phyloP scores from a whole-genome alignment of 2,888 invertebrate genomes.

The Sarcophaga subvicina region DNA sequence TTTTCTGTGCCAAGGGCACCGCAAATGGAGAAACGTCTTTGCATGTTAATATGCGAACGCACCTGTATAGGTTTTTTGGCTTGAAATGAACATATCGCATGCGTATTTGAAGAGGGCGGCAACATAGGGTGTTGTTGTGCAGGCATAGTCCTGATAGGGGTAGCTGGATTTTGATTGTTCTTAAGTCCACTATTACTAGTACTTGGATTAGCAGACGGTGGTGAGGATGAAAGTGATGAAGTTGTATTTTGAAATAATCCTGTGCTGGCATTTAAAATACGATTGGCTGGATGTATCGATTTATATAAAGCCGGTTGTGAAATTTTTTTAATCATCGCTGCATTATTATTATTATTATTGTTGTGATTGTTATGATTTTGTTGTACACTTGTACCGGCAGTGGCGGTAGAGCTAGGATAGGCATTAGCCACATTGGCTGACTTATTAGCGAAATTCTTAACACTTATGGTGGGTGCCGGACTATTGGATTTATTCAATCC shows the following conservation, averaged over 20 bases:
- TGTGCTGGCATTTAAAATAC: slow-evolving; percentile 38
- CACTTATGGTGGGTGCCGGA: neutral
- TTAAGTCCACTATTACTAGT: neutral
- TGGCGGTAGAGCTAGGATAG: no score
- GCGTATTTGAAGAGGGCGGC: slow-evolving; percentile 26
- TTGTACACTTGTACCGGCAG: no score
- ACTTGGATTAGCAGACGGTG: neutral
- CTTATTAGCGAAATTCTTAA: neutral
- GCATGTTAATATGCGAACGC: slow-evolving; percentile 9
- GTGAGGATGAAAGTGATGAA: neutral
- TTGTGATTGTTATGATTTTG: no score
- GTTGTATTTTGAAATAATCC: slow-evolving; percentile 40
- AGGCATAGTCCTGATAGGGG: neutral
- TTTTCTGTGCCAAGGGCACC: slow-evolving; percentile 21
- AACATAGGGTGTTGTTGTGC: slow-evolving; percentile 26
- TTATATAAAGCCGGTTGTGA: neutral
- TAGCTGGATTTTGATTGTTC: neutral
- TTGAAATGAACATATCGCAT: neutral
- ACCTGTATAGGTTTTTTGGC: neutral
- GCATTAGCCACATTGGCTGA: neutral
- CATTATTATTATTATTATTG: neutral
- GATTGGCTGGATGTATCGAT: slow-evolving; percentile 34
- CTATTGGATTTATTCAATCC: neutral
- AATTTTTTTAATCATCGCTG: neutral
- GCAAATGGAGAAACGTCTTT: slow-evolving; percentile 62